phyloP scores from a whole-genome alignment of 2,797 vertebrate species.

The Luscinia luscinia region DNA sequence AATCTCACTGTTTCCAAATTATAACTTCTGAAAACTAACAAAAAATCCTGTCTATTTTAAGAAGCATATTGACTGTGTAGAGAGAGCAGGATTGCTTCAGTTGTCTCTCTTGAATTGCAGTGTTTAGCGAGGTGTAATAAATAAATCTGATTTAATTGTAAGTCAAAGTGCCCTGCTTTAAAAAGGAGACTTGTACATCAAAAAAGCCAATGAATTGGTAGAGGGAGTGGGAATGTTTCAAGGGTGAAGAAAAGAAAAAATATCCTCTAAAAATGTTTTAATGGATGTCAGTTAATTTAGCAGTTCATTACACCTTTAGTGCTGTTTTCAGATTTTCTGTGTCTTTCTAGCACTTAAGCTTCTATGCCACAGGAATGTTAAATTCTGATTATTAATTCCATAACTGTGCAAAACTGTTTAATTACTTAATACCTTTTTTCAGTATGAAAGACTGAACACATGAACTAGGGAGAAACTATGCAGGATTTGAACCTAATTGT shows the following conservation, averaged over 20 bases:
- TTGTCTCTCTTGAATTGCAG: neutral
- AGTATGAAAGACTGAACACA: neutral
- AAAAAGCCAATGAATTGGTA: neutral
- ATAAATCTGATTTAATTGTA: neutral
- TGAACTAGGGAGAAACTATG: neutral
- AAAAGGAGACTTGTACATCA: neutral
- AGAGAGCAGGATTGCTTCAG: neutral
- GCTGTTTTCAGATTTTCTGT: neutral
- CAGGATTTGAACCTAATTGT: neutral
- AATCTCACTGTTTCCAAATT: neutral
- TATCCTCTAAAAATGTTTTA: neutral
- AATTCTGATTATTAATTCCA: neutral
- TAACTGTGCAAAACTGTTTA: neutral
- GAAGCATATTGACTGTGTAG: neutral
- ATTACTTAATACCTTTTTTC: neutral
- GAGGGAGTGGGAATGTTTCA: neutral
- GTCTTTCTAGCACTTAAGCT: neutral
- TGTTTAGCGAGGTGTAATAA: neutral
- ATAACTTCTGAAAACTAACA: neutral
- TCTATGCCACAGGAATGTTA: neutral
- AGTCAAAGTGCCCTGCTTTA: neutral
- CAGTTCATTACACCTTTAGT: neutral
- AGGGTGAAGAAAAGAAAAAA: neutral
- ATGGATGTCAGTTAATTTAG: neutral
- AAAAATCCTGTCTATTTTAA: neutral